Evolutionary conservation across 2,113 vertebrate species (phyloP).

Genomic region (Candoia aspera): DNA sequence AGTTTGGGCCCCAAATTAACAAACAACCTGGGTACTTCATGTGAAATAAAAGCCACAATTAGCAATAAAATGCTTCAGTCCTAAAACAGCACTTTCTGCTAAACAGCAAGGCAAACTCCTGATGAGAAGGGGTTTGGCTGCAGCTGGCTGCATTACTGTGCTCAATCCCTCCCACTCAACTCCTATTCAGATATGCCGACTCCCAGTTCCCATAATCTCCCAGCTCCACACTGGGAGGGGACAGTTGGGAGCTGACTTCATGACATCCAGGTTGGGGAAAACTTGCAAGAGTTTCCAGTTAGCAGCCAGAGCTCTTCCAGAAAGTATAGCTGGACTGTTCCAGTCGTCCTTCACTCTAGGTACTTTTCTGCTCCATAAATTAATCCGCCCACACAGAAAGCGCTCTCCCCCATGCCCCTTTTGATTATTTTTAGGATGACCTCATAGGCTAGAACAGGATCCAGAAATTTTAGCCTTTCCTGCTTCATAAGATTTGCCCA

Average conservation of each 20-base stretch:
- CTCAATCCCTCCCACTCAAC: not conserved
- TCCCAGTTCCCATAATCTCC: not conserved
- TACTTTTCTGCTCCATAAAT: not conserved
- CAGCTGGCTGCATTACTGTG: not conserved
- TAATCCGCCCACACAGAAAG: not conserved
- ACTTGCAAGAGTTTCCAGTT: not conserved
- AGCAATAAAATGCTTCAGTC: not conserved
- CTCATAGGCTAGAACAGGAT: not conserved
- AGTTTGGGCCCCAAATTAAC: constrained; percentile 30
- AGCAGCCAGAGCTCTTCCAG: not conserved
- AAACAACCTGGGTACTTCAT: not conserved
- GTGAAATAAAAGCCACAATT: not conserved
- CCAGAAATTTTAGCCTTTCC: not conserved
- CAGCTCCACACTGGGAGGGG: not conserved
- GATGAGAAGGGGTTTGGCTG: not conserved
- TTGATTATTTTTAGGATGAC: not conserved
- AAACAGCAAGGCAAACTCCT: not conserved
- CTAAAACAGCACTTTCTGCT: not conserved
- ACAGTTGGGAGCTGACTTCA: not conserved
- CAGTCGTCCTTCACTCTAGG: not conserved
- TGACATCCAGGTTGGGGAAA: not conserved
- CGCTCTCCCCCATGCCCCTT: not conserved
- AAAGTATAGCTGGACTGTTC: not conserved
- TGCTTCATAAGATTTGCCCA: not conserved
- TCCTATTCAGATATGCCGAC: not conserved